Base-by-base conservation (phyloP, 2,888 invertebrate species). In the Proisotoma minuta region DNA sequence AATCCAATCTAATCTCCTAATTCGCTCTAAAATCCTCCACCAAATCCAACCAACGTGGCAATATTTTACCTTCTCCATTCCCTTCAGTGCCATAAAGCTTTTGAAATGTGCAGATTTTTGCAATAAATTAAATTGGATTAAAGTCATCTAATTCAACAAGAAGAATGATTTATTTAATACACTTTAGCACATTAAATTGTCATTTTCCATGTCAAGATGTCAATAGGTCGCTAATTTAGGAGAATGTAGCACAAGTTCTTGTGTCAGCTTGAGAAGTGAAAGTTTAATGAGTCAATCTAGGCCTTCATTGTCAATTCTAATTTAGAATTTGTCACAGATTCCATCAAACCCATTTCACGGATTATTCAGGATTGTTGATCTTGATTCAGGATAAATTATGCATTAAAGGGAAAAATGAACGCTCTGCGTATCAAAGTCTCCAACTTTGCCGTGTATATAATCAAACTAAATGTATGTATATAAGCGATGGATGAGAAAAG, bases 231-330 rank as follows among this genome's bases (percentile, higher is more conserved):
- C 15, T 43, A 43, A 43, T 18, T 43, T 20, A 20, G 43, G 20
- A n/a, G 43, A 20, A 43, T 43, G n/a, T 43, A 12, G 43, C 18
- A n/a, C n/a, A n/a, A n/a, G n/a, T n/a, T n/a, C n/a, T n/a, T n/a
- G n/a, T n/a, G n/a, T n/a, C n/a, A n/a, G 43, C 43, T 4, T 8
- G 8, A 34, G 34, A 18, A 43, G 20, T 43, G 20, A 43, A 43
- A 43, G 43, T 43, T 43, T 43, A 43, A 43, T n/a, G 43, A 43
- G 10, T 43, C 43, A 43, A 43, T 43, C 43, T 43, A 20, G 43
- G 10, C 20, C 18, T 43, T 20, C 18, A 43, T 43, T 43, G 43
- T 43, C 43, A 43, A n/a, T n/a, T 43, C 43, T 43, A 43, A 43
- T 43, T 43, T 43, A 43, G 20, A 43, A 43, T 43, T 43, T 43